Evolutionary conservation across 2,888 invertebrate species (phyloP).

Genomic region (Meteorus cinctellus): DNA sequence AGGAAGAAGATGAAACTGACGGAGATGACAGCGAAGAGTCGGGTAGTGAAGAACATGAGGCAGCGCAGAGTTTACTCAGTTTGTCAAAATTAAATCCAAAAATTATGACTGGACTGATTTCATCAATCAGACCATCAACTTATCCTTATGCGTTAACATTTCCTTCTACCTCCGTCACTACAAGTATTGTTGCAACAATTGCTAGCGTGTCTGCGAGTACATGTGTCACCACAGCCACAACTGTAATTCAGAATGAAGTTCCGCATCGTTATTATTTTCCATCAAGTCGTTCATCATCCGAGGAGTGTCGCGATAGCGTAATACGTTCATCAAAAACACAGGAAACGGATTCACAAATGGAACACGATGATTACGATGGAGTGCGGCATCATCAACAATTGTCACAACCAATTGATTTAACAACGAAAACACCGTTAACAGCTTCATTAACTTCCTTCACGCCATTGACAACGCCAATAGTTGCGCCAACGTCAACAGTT

Average conservation of each 20-base stretch:
- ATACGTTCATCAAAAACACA: slow-evolving; percentile 58
- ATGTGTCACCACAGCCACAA: slow-evolving; percentile 55
- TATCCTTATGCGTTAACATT: slow-evolving; percentile 77
- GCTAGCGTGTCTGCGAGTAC: slow-evolving; percentile 39
- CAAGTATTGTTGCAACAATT: slow-evolving; percentile 46
- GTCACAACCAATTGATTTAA: slow-evolving; percentile 73
- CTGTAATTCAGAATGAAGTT: slow-evolving; percentile 63
- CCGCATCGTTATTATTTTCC: slow-evolving; percentile 71
- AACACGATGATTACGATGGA: slow-evolving; percentile 42
- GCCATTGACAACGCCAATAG: slow-evolving; percentile 3
- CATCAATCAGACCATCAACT: slow-evolving; percentile 79
- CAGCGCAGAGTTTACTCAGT: slow-evolving; percentile 87
- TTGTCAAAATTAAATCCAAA: slow-evolving; percentile 77
- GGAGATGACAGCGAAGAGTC: slow-evolving; percentile 70
- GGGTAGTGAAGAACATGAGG: slow-evolving; percentile 82
- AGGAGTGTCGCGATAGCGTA: slow-evolving; percentile 57
- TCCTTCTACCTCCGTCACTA: slow-evolving; percentile 52
- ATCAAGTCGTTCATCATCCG: slow-evolving; percentile 60
- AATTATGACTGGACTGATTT: slow-evolving; percentile 76
- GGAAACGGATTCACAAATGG: slow-evolving; percentile 57
- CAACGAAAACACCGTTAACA: slow-evolving; percentile 62
- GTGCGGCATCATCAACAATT: slow-evolving; percentile 48
- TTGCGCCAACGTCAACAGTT: background rate
- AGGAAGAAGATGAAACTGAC: slow-evolving; percentile 69
- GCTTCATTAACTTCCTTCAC: slow-evolving; percentile 50